Conservation (phyloP, 1,140 invertebrate species). For the Meloidogyne floridensis region DNA sequence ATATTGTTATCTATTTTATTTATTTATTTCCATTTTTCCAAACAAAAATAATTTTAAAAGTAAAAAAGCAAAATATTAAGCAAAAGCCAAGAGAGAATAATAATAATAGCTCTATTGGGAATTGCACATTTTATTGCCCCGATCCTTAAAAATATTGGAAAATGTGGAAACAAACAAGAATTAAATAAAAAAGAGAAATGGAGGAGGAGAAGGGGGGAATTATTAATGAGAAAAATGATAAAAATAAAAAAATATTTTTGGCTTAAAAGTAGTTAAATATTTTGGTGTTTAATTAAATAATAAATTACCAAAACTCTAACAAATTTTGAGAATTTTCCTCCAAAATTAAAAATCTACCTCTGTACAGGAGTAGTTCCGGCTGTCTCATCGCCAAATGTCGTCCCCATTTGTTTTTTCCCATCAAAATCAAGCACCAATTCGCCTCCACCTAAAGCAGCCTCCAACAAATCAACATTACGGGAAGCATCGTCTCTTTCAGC, state of each 20-base stretch:
- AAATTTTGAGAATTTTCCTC: not conserved
- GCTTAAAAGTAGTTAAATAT: too few relatives aligned
- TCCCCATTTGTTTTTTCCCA: not conserved
- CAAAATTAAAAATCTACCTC: slow-evolving; percentile 22
- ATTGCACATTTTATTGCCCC: slow-evolving; percentile 1
- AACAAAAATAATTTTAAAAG: too few relatives aligned
- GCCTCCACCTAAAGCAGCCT: slow-evolving; percentile 26
- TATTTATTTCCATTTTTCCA: too few relatives aligned
- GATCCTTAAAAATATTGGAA: not conserved
- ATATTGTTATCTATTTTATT: too few relatives aligned
- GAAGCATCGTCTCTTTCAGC: slow-evolving; percentile 49
- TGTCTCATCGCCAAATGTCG: not conserved
- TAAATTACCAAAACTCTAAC: not conserved
- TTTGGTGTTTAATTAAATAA: too few relatives aligned
- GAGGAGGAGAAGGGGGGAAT: not conserved
- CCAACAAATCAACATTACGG: slow-evolving; percentile 38
- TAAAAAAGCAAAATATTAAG: too few relatives aligned
- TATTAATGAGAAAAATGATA: not conserved
- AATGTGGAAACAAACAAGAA: not conserved
- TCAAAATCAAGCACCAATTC: slow-evolving; percentile 20
- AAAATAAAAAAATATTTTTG: slow-evolving; percentile 1
- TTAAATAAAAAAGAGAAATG: not conserved
- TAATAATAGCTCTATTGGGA: slow-evolving; percentile 5
- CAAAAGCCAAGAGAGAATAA: not conserved
- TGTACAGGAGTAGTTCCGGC: slow-evolving; percentile 35